Evolutionary conservation across 2,113 vertebrate genomes (phyloP), one percentile per base, ranked within the genome.

Genomic region (Semicossyphus pulcher): DNA sequence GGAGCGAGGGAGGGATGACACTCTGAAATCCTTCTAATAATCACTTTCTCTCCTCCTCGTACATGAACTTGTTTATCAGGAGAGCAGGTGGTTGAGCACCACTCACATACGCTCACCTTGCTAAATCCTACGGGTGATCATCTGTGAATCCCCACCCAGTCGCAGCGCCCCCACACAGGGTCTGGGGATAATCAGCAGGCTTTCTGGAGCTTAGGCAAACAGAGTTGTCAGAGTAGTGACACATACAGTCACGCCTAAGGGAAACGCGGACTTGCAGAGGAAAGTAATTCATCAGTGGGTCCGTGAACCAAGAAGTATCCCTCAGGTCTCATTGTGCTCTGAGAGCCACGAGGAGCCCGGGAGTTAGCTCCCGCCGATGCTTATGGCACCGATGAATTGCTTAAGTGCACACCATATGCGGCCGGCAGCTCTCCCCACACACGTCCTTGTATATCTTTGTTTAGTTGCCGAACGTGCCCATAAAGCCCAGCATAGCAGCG

Each of bases 201-300:
- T 78, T 90, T 87, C 77, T 85, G 67, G 52, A 85, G 88, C 76
- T 91, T 82, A 78, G 78, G 68, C 84, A 85, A 91, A 92, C 82
- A 89, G 81, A 92, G 86, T 84, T 87, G 90, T 92, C 91, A 90
- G 69, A 84, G 78, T 51, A 82, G 65, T 72, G 87, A 89, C 76
- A 89, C 72, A 42, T 28, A 73, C 41, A 79, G 71, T 79, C 82
- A 70, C 3, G 69, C 81, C 81, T 47, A 71, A 62, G 85, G 84
- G 82, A 75, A 71, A 70, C 69, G 28, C 36, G 58, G 77, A 80
- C 69, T 69, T 45, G 56, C 34, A 10, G 64, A 64, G 71, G 48
- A 70, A 76, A 56, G 64, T 51, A 70, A 83, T 90, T 86, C 86
- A 88, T 88, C 90, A 89, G 75, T 74, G 60, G 78, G 32, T 83